A percentile compares a stretch with the other conserved stretches of the same genome.
Conservation (phyloP, 1,140 invertebrate species). For the Pomacea maculata region DNA sequence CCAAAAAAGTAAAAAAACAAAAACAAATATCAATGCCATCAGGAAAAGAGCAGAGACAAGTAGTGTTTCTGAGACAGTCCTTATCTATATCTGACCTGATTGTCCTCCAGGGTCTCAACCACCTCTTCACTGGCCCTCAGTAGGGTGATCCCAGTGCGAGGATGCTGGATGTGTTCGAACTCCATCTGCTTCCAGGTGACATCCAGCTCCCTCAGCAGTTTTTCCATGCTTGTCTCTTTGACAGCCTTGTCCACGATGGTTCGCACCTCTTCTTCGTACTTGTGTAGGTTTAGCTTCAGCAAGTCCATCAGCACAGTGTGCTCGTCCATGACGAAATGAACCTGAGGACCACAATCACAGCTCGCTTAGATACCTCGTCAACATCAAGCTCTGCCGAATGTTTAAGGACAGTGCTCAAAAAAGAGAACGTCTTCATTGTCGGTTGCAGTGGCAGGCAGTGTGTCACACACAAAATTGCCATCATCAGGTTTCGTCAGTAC, state of each 20-base stretch:
- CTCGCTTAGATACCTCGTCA: no score
- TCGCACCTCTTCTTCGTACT: constrained; percentile 95
- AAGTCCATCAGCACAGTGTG: constrained; percentile 91
- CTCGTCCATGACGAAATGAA: constrained; percentile 91
- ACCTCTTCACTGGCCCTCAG: constrained; percentile 92
- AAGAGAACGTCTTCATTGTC: no score
- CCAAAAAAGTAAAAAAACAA: no score
- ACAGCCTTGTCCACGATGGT: constrained; percentile 97
- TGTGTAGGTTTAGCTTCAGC: constrained; percentile 88
- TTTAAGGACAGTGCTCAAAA: no score
- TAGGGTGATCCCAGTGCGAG: constrained; percentile 82
- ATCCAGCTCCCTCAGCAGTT: constrained; percentile 87
- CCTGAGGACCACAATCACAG: constrained; percentile 68
- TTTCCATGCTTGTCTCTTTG: constrained; percentile 98
- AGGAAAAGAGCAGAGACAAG: not conserved
- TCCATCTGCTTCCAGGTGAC: constrained; percentile 93
- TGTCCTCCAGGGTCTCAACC: constrained; percentile 96
- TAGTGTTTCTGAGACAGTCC: not conserved
- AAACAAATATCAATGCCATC: not conserved
- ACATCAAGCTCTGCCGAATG: no score
- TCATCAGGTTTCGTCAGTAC: no score
- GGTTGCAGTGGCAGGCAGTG: no score
- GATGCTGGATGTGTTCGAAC: constrained; percentile 89
- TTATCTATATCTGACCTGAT: constrained; percentile 76
- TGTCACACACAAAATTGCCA: no score